Base-by-base conservation (phyloP, 2,888 invertebrate genomes). In the Drosophila fungiperda region DNA sequence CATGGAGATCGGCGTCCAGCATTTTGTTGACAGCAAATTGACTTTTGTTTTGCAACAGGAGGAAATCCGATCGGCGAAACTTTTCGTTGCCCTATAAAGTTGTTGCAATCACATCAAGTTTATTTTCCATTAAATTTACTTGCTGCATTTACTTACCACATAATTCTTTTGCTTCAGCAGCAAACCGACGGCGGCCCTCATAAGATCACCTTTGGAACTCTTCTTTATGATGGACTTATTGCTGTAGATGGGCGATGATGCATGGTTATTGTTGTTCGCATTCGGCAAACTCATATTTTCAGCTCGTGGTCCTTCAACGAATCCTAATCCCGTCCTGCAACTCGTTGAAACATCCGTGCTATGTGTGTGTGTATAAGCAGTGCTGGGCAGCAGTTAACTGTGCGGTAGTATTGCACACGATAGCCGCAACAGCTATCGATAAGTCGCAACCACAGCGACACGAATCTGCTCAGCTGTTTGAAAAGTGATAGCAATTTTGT, bases 1-100 rank as follows among this genome's bases (percentile, higher is more conserved):
- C 94, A 87, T 96, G 95, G 17, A 96, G 94, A 92, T 96, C 96
- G 84, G 95, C 95, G 82, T 96, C 96, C 35, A 96, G 94, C 89
- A 96, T 95, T 78, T 95, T 95, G 64, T 95, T 94, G 8, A 96
- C 94, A 32, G 95, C 95, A 94, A 96, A 95, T 92, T 95, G 95
- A 92, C 95, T 96, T 85, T 94, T 95, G 90, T 94, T 95, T 91
- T 95, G 95, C 89, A 94, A 94, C 73, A 94, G 88, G 53, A 93
- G 93, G 80, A 94, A 94, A 74, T 94, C 94, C 1, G 93, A 94
- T 88, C 94, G 95, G 62, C 94, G 94, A 88, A 95, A 95, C 73
- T 95, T 92, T 86, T 96, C 96, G 74, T 94, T 93, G 84, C 95
- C 95, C 96, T 96, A 85, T 35, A 88, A 92, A 11, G 12, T 32